These are phyloP conservation scores for Amniataba percoides DNA, from an alignment of 2,797 vertebrate genomes.

Conservation along the genomic window DNA sequence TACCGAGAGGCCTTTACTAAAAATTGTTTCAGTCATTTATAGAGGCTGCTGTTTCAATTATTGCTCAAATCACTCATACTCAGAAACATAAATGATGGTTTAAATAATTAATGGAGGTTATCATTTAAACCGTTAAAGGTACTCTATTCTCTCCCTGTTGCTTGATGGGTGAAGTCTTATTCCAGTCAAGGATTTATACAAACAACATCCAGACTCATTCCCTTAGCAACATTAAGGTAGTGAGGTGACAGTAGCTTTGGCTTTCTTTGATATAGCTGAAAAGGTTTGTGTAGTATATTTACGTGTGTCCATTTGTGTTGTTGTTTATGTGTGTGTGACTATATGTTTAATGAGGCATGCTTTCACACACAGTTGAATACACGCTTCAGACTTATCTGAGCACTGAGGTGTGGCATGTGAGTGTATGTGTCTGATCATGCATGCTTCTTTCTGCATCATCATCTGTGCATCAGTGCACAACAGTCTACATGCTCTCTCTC, in stretches of 20 bases:
- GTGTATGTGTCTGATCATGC: constrained; percentile 35
- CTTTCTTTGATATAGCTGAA: constrained; percentile 16
- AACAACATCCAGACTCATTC: constrained; percentile 6
- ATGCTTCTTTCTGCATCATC: constrained; percentile 27
- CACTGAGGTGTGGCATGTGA: constrained; percentile 7
- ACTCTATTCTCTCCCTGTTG: constrained; percentile 20
- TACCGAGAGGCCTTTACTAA: constrained; percentile 59
- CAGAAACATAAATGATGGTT: constrained; percentile 55
- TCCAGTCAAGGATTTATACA: constrained; percentile 14
- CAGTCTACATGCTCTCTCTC: background rate
- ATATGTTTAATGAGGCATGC: constrained; percentile 17
- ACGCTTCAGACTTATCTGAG: constrained; percentile 29
- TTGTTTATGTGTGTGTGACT: background rate
- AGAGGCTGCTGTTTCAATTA: constrained; percentile 66
- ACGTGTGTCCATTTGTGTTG: constrained; percentile 12
- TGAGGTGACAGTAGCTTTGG: background rate
- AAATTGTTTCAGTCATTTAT: constrained; percentile 72
- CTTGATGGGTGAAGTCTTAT: constrained; percentile 18
- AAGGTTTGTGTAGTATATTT: constrained; percentile 1
- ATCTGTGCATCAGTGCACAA: constrained; percentile 25
- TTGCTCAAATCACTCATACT: constrained; percentile 56
- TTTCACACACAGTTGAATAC: constrained; percentile 35
- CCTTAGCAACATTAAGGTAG: background rate
- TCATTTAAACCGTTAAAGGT: constrained; percentile 43
- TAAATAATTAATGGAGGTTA: constrained; percentile 68